These are phyloP conservation scores for Catocala sponsa DNA, from an alignment of 2,888 invertebrate genomes.

Conservation along the genomic window DNA sequence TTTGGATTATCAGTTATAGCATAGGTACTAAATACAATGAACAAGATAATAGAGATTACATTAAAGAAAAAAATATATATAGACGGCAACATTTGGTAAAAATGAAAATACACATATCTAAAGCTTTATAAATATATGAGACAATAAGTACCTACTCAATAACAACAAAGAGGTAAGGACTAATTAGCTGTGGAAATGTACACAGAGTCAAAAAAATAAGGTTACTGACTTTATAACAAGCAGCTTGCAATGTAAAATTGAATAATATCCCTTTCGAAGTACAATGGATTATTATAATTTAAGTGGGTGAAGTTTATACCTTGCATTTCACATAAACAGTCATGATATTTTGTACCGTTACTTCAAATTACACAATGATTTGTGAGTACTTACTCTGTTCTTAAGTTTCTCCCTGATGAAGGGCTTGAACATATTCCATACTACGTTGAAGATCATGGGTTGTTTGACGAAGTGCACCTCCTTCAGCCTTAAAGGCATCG, in stretches of 20 bases:
- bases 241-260: background rate
- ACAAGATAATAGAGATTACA: too few relatives aligned
- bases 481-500: constrained; percentile 94
- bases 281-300: constrained; percentile 1
- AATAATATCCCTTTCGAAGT: background rate
- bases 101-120: too few relatives aligned
- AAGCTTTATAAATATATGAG: too few relatives aligned
- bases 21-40: too few relatives aligned
- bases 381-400: constrained; percentile 89
- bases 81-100: too few relatives aligned
- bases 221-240: background rate
- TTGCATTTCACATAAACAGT: background rate
- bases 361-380: too few relatives aligned
- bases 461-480: constrained; percentile 96
- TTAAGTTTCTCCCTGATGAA: constrained; percentile 93
- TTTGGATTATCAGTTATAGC: too few relatives aligned
- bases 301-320: background rate
- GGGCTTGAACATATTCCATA: constrained; percentile 95
- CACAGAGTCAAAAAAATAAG: background rate
- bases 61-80: too few relatives aligned
- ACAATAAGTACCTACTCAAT: background rate
- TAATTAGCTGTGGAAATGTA: constrained; percentile 5
- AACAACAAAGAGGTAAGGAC: background rate
- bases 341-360: too few relatives aligned
- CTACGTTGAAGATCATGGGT: constrained; percentile 94